Conservation (phyloP, 2,113 vertebrate species). For the Tupaia chinensis region DNA sequence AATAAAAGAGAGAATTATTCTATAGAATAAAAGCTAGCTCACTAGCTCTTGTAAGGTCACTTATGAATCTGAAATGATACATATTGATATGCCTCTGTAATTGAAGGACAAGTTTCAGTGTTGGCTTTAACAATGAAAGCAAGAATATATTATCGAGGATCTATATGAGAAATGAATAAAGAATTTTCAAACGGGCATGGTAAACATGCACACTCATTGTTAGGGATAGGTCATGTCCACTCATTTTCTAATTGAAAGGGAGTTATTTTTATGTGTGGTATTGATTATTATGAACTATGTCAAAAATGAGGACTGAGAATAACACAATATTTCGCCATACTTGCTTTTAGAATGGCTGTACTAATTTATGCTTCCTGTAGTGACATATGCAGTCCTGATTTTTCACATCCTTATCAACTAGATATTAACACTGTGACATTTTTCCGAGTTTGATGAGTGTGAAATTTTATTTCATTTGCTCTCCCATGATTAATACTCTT, state of each 20-base stretch:
- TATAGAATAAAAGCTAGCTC: not conserved
- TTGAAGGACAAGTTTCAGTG: not conserved
- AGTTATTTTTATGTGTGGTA: not conserved
- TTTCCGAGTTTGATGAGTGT: not conserved
- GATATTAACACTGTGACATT: not conserved
- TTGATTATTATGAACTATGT: not conserved
- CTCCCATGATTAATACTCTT: not conserved
- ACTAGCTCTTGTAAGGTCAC: not conserved
- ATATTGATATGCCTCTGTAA: not conserved
- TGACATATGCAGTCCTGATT: not conserved
- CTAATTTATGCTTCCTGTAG: not conserved
- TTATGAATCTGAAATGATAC: slow-evolving; percentile 19
- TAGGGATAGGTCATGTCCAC: not conserved
- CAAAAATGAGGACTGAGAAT: not conserved
- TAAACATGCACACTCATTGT: not conserved
- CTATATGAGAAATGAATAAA: not conserved
- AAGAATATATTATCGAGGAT: not conserved
- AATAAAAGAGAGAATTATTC: not conserved
- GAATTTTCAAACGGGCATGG: not conserved
- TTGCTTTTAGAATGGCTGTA: not conserved
- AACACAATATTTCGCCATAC: not conserved
- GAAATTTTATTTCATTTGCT: not conserved
- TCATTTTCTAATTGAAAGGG: slow-evolving; percentile 37
- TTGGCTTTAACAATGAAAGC: not conserved
- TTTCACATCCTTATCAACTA: not conserved